Conservation (phyloP, 2,888 invertebrate species). For the Drosophila quinaria region DNA sequence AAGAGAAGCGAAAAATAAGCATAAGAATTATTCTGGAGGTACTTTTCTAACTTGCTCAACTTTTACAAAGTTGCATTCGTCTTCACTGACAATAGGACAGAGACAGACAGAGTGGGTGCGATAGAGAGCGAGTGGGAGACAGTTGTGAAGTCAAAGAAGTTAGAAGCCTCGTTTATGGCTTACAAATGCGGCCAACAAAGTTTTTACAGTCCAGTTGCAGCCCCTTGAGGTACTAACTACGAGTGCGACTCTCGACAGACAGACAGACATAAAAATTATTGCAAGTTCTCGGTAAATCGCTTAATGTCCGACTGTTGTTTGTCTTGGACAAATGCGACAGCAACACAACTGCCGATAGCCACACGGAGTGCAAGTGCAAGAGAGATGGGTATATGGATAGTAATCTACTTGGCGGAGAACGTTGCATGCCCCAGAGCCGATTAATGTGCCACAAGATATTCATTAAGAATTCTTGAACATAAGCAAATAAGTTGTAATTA, state of each 20-base stretch:
- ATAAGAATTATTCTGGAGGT: conserved; percentile 56
- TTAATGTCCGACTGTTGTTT: conserved; percentile 35
- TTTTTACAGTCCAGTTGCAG: conserved; percentile 46
- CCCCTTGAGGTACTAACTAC: conserved; percentile 13
- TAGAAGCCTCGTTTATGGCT: conserved; percentile 45
- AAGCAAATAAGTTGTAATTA: not conserved
- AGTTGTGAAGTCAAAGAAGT: conserved; percentile 10
- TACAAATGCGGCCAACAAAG: conserved; percentile 51
- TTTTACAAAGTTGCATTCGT: conserved; percentile 60
- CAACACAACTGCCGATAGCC: not conserved
- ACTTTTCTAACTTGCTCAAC: conserved; percentile 31
- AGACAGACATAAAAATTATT: conserved; percentile 49
- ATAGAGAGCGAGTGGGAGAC: not conserved
- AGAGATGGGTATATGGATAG: conserved; percentile 1
- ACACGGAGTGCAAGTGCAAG: not conserved
- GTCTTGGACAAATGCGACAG: conserved; percentile 21
- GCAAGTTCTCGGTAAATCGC: conserved; percentile 44
- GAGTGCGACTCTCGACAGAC: conserved; percentile 14
- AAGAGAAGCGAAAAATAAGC: conserved; percentile 31
- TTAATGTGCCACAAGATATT: conserved; percentile 7
- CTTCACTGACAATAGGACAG: conserved; percentile 7
- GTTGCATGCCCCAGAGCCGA: not conserved
- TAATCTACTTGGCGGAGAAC: conserved; percentile 19
- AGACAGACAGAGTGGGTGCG: not conserved
- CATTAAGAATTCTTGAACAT: not conserved